phyloP scores from a whole-genome alignment of 92 coral and sea anemone genomes.

The Micromussa lordhowensis region DNA sequence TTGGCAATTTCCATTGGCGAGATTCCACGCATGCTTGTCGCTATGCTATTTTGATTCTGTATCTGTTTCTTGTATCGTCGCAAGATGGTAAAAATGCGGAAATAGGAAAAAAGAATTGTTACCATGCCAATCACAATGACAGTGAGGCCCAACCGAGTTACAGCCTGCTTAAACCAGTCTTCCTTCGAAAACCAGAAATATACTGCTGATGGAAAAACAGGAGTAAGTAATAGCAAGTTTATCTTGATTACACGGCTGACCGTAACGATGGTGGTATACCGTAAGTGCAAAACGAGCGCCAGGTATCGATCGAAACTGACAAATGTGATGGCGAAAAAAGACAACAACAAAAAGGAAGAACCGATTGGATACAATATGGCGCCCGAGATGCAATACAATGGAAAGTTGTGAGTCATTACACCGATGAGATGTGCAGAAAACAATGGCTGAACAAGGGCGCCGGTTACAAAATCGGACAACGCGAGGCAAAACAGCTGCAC shows the following conservation, averaged over 20 bases:
- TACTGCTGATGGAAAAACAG: not conserved
- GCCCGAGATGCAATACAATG: not conserved
- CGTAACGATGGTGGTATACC: not conserved
- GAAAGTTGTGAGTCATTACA: not conserved
- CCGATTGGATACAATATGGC: not conserved
- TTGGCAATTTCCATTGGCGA: not conserved
- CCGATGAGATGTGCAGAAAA: not conserved
- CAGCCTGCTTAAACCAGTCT: not conserved
- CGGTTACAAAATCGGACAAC: not conserved
- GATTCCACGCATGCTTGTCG: not conserved
- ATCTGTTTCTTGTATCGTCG: slow-evolving; percentile 11
- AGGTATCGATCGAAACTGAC: slow-evolving; percentile 13
- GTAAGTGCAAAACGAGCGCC: slow-evolving; percentile 4
- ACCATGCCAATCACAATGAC: not conserved
- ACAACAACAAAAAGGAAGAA: not conserved
- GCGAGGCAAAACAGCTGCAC: not conserved
- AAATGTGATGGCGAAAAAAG: not conserved
- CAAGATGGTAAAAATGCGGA: not conserved
- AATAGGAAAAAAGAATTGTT: slow-evolving; percentile 1
- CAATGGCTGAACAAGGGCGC: not conserved
- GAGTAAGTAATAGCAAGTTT: not conserved
- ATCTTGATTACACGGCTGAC: slow-evolving; percentile 5
- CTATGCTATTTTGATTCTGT: not conserved
- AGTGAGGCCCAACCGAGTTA: not conserved
- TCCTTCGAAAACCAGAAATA: not conserved